phyloP scores from a whole-genome alignment of 2,888 invertebrate genomes.

The Tupiocoris notatus region DNA sequence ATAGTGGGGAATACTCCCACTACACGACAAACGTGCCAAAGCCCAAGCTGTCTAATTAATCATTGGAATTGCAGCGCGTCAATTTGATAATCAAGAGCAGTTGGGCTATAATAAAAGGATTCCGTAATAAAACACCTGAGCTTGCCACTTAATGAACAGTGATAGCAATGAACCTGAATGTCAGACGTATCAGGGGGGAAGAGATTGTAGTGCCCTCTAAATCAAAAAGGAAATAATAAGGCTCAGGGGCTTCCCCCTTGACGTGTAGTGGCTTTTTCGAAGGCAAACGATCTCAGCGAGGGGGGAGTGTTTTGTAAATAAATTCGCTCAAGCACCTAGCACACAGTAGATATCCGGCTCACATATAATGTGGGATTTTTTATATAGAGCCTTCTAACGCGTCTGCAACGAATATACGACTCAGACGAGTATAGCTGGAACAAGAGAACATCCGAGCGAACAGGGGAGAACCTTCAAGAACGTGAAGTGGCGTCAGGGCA shows the following conservation, averaged over 20 bases:
- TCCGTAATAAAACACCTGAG: background rate
- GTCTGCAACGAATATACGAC: too few relatives aligned
- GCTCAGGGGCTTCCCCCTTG: slow-evolving; percentile 12
- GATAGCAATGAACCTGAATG: background rate
- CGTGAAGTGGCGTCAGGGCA: background rate
- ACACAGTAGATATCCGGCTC: background rate
- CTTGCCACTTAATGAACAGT: background rate
- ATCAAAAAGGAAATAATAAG: slow-evolving; percentile 30
- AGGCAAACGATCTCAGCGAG: background rate
- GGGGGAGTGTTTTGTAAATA: background rate
- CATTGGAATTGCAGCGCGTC: too few relatives aligned
- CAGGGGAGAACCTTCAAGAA: background rate
- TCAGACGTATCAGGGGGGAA: background rate
- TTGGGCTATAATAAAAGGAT: too few relatives aligned
- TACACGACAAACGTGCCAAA: too few relatives aligned
- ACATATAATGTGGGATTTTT: background rate
- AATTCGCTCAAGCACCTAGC: background rate
- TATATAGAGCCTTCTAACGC: too few relatives aligned
- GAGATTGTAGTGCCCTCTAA: slow-evolving; percentile 11
- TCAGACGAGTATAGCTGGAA: background rate
- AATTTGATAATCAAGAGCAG: too few relatives aligned
- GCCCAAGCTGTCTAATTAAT: too few relatives aligned
- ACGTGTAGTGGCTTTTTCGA: slow-evolving; percentile 29
- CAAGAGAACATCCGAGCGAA: background rate
- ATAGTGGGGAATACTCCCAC: too few relatives aligned